phyloP scores from a whole-genome alignment of 30 jellyfish, hydroid and myxozoan genomes.

The Nemopilema nomurai region DNA sequence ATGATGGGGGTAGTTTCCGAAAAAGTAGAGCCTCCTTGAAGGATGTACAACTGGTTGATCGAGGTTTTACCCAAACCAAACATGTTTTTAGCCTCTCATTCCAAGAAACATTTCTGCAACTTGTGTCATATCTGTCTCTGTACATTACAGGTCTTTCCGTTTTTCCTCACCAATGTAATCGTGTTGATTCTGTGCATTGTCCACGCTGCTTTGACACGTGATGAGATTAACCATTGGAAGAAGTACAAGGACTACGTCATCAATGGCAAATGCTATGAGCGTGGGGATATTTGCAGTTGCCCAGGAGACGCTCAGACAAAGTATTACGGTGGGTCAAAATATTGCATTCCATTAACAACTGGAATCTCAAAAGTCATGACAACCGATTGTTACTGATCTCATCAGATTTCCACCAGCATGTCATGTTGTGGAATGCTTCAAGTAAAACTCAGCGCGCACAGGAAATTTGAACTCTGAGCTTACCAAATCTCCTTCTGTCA shows the following conservation, averaged over 20 bases:
- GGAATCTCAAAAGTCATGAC: not conserved
- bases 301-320: conserved; percentile 51
- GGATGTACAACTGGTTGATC: no score
- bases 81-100: not conserved
- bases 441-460: no score
- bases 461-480: no score
- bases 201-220: conserved; percentile 54
- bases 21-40: no score
- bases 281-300: conserved; percentile 81
- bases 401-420: no score
- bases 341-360: not conserved
- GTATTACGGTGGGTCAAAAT: conserved; percentile 41
- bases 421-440: no score
- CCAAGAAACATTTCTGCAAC: not conserved
- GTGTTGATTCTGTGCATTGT: conserved; percentile 48
- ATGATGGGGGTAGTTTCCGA: no score
- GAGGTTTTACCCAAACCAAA: not conserved
- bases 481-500: no score
- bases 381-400: not conserved
- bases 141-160: conserved; percentile 25
- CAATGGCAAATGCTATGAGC: conserved; percentile 65
- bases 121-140: not conserved
- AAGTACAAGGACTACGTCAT: conserved; percentile 37
- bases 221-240: conserved; percentile 64
- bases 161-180: conserved; percentile 29